Evolutionary conservation across 2,113 vertebrate genomes (phyloP).

Genomic region (Zingel zingel): DNA sequence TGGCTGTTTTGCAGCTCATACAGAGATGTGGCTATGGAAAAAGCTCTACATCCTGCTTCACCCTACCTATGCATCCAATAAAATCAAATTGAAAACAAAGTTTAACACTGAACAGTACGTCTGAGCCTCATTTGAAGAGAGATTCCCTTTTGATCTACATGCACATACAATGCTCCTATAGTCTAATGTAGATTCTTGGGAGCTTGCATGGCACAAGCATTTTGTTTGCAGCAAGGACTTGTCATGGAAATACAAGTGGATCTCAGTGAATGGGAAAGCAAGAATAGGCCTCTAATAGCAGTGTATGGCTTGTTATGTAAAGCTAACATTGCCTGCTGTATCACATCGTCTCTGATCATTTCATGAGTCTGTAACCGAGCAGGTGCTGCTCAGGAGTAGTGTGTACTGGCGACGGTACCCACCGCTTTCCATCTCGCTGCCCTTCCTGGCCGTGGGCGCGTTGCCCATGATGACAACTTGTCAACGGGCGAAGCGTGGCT

Average conservation of each 20-base stretch:
- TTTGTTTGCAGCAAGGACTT: slow-evolving; percentile 22
- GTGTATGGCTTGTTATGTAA: slow-evolving; percentile 31
- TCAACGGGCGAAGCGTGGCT: slow-evolving; percentile 74
- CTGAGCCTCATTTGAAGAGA: background rate
- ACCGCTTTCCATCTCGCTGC: slow-evolving; percentile 94
- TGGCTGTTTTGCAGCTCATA: slow-evolving; percentile 25
- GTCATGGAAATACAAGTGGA: slow-evolving; percentile 21
- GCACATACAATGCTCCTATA: background rate
- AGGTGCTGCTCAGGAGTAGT: slow-evolving; percentile 37
- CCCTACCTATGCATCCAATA: slow-evolving; percentile 1
- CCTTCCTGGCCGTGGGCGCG: slow-evolving; percentile 93
- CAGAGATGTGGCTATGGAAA: slow-evolving; percentile 1
- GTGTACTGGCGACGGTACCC: slow-evolving; percentile 68
- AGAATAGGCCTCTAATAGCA: slow-evolving; percentile 40
- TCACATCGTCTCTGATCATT: slow-evolving; percentile 14
- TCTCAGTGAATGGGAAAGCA: slow-evolving; percentile 18
- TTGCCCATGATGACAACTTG: slow-evolving; percentile 91
- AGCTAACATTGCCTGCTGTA: slow-evolving; percentile 18
- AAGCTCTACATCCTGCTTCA: slow-evolving; percentile 15
- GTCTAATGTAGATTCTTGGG: background rate
- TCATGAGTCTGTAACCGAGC: slow-evolving; percentile 17
- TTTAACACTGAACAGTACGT: background rate
- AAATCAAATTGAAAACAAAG: background rate
- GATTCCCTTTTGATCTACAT: background rate
- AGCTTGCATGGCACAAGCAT: slow-evolving; percentile 8